phyloP scores from a whole-genome alignment of 2,797 vertebrate species.

The Catharus ustulatus region DNA sequence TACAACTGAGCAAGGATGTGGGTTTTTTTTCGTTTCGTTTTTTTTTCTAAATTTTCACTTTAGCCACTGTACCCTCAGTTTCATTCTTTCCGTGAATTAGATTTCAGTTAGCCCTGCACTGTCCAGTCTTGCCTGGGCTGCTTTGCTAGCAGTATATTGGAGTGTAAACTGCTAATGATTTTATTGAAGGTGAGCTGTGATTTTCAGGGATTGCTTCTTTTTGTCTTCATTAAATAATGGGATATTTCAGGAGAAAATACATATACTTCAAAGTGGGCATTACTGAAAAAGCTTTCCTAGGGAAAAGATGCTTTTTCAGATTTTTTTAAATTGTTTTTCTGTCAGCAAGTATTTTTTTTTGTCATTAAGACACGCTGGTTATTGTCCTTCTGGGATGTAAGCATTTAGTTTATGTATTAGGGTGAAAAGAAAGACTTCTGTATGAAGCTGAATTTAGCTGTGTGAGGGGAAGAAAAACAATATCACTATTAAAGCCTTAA shows the following conservation, averaged over 20 bases:
- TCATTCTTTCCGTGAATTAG: not conserved
- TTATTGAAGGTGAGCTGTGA: not conserved
- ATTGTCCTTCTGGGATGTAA: not conserved
- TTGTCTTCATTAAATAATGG: not conserved
- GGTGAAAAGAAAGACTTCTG: not conserved
- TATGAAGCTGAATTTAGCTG: not conserved
- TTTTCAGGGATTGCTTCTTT: not conserved
- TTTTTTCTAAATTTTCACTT: not conserved
- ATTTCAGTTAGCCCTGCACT: not conserved
- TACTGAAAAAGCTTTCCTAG: not conserved
- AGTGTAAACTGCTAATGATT: not conserved
- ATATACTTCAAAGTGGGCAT: not conserved
- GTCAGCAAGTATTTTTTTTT: not conserved
- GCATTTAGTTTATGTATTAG: not conserved
- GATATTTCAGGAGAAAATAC: not conserved
- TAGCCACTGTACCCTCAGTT: not conserved
- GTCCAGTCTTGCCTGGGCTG: not conserved
- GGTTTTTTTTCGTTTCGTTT: rapidly evolving
- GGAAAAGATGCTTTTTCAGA: not conserved
- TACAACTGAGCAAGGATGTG: not conserved
- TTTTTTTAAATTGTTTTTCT: not conserved
- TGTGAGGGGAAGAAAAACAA: not conserved
- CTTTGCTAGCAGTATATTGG: not conserved
- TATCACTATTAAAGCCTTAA: not conserved
- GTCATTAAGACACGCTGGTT: not conserved